A percentile compares a stretch with the other conserved stretches of the same genome.
Evolutionary conservation across 2,113 vertebrate species (phyloP).

Genomic region (Lepidiolamprologus cunningtoni): DNA sequence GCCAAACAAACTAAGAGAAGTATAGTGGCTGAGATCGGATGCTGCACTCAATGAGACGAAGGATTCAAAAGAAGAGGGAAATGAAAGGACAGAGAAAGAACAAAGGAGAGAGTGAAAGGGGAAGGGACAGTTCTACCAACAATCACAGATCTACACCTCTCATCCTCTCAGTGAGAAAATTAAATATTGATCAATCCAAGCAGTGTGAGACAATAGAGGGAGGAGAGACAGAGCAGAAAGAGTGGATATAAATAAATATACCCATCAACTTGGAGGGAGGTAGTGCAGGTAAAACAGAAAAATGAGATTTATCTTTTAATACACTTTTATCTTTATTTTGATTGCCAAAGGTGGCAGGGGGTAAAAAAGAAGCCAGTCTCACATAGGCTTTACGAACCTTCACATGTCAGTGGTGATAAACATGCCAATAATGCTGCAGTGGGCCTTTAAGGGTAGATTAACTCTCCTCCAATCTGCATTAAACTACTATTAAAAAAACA

Average conservation of each 20-base stretch:
- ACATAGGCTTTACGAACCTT: background rate
- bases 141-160: constrained; percentile 39
- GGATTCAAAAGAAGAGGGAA: background rate
- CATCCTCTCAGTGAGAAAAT: constrained; percentile 79
- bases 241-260: constrained; percentile 67
- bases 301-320: constrained; percentile 32
- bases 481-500: background rate
- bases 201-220: constrained; percentile 72
- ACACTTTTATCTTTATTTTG: constrained; percentile 6
- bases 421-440: background rate
- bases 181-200: constrained; percentile 87
- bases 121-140: background rate
- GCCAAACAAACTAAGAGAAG: background rate
- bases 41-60: background rate
- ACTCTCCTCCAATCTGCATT: constrained; percentile 11
- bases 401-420: constrained; percentile 7
- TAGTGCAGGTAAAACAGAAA: background rate
- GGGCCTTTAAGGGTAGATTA: background rate
- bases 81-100: constrained; percentile 12
- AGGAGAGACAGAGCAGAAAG: constrained; percentile 44
- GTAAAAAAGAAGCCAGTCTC: background rate
- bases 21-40: background rate
- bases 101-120: constrained; percentile 11
- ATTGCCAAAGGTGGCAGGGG: background rate
- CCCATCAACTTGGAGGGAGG: constrained; percentile 24